A percentile compares a stretch with the other conserved stretches of the same genome.
These are phyloP conservation scores for Podocnemis expansa DNA, from an alignment of 2,113 vertebrate genomes.

Conservation along the genomic window DNA sequence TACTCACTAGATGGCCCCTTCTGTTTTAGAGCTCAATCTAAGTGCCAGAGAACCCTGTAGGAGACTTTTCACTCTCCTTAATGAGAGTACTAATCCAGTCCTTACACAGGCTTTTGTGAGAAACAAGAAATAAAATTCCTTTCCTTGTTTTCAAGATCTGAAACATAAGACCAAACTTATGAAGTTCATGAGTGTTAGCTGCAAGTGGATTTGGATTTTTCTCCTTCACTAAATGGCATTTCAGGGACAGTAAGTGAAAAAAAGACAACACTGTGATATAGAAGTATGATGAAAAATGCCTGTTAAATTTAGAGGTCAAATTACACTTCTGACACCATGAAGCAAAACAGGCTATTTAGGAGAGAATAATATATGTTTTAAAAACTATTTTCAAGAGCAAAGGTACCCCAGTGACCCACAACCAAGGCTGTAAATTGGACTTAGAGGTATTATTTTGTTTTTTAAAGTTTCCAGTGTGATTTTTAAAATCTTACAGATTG, in stretches of 20 bases:
- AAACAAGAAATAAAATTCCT: background rate
- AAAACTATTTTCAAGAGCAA: conserved; percentile 28
- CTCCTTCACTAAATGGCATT: background rate
- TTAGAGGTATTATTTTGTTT: background rate
- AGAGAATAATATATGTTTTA: background rate
- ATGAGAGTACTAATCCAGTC: background rate
- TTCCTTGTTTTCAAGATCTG: background rate
- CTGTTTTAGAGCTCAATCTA: background rate
- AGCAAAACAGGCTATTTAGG: conserved; percentile 8
- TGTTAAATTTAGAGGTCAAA: conserved; percentile 27
- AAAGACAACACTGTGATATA: background rate
- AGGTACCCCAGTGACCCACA: background rate
- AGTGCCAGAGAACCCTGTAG: background rate
- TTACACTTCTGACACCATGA: background rate
- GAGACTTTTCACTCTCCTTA: background rate
- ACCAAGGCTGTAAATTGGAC: conserved; percentile 5
- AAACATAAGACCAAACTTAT: background rate
- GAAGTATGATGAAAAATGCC: background rate
- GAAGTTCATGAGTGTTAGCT: background rate
- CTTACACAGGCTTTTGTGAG: background rate
- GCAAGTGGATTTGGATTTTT: background rate
- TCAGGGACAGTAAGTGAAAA: background rate
- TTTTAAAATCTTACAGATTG: conserved; percentile 1
- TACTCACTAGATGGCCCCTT: background rate
- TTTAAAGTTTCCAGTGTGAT: background rate